Base-by-base conservation (phyloP, 2,113 vertebrate species). In the Potamarius usumacintae region DNA sequence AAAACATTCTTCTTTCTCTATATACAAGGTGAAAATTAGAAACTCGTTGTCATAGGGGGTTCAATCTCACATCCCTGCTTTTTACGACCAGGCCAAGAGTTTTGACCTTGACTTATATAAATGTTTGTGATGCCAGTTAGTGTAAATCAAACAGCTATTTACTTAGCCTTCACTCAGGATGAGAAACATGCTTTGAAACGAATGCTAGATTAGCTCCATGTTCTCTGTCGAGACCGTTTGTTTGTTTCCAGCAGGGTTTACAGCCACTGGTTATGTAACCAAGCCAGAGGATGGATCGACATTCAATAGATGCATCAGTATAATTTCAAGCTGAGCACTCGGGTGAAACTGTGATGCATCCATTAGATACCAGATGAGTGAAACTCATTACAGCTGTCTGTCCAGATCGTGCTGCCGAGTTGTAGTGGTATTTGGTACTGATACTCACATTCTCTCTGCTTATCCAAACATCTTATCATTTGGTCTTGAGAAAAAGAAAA, bases 81-180 rank as follows among this genome's bases (percentile, higher is more conserved):
- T 71, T 55, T 52, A 69, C 17, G 9, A 53, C 5, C 25, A 69
- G 82, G 17, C 22, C 42, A 67, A 67, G 30, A 52, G 62, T 55
- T 80, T 81, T 20, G 2, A 18, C 10, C 48, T 25, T 42, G n/a
- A 34, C 78, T 25, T 34, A 7, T 18, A 60, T 1, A 65, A 50
- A 83, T 15, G 63, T 71, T 50, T 84, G n/a, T 20, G 18, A 0
- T 42, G 2, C 60, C 53, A 10, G 48, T 71, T 82, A 10, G 58
- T 76, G 52, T 67, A 50, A 88, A 30, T 69, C 55, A 6, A 53
- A 74, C 27, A n/a, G 48, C 25, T 90, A 91, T 91, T 88, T 85
- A 84, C 87, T 83, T 72, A 77, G 22, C 69, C 34, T 63, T 48
- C n/a, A 52, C 25, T 18, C 82, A 58, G 53, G 17, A 27, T 6